Base-by-base conservation (phyloP, 2,797 vertebrate species). In the Darevskia nairensis region DNA sequence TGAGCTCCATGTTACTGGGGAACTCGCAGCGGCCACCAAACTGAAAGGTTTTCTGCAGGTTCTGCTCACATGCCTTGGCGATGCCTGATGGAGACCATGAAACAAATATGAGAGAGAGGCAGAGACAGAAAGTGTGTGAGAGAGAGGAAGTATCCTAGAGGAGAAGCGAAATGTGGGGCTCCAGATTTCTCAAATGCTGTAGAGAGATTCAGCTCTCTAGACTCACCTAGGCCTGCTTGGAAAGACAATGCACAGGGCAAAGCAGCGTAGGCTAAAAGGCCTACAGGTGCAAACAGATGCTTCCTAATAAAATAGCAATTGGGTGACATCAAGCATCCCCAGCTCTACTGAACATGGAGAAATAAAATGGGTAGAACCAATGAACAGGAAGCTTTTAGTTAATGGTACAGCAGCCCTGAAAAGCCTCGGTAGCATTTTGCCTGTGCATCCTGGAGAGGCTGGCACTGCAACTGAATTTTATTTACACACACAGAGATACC, bases 1-100 rank as follows among this genome's bases (percentile, higher is more conserved):
- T 98, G 35, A 99, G 97, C 90, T 99, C 99, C 97, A 98, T 98
- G 93, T 90, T 97, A 96, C 98, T 98, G 55, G 99, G 99, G 90
- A 97, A 96, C 92, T 98, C 97, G 4, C 95, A 91, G 0, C 99
- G 98, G 55, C 99, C 99, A 0, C 99, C 98, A 0, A 98, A 99
- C 93, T 97, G 97, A 93, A 98, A 97, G 0, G 98, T 99, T 93
- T 98, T 99, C 94, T 94, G 97, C 90, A 99, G 96, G 94, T 99
- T 99, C 94, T 98, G 98, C 94, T 99, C 98, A 0, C 98, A 99
- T 66, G 98, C 98, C 92, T 98, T 99, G 91, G 99, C 97, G 7
- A 99, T 99, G 55, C 98, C 99, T 99, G 91, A 39, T 3, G 55
- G 23, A 89, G 3, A 9, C 11, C 10, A 79, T 25, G 8, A 44